Evolutionary conservation across 2,888 invertebrate species (phyloP).

Genomic region (Melanchra persicariae): DNA sequence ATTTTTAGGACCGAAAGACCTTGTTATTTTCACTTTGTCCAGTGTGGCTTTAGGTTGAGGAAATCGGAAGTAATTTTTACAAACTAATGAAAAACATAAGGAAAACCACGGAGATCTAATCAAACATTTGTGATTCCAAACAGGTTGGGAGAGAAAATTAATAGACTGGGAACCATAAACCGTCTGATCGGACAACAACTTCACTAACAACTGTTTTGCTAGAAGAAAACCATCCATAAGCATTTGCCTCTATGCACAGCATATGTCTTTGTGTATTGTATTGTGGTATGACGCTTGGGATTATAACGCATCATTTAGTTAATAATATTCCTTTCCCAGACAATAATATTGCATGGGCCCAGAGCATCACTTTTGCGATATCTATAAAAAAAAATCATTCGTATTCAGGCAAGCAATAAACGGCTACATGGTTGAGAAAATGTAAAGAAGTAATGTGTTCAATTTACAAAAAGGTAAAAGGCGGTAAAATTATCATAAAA

Average conservation of each 20-base stretch:
- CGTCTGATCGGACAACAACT: not conserved
- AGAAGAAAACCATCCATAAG: not conserved
- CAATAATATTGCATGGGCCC: not conserved
- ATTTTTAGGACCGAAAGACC: not conserved
- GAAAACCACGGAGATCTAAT: slow-evolving; percentile 32
- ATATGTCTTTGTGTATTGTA: not conserved
- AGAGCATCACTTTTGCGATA: not conserved
- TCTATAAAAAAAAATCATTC: not conserved
- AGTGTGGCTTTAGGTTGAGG: not conserved
- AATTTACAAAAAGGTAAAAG: slow-evolving; percentile 7
- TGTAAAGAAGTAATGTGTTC: not conserved
- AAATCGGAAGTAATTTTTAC: slow-evolving; percentile 15
- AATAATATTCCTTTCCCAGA: not conserved
- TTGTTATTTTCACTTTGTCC: not conserved
- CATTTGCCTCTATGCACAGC: no score
- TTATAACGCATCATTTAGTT: not conserved
- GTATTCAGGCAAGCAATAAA: not conserved
- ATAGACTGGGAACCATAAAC: not conserved
- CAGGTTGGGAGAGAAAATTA: slow-evolving; percentile 17
- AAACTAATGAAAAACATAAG: slow-evolving; percentile 15
- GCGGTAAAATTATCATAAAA: slow-evolving; percentile 4
- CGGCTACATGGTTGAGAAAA: not conserved
- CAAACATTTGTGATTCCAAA: slow-evolving; percentile 13
- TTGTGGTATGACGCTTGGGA: not conserved
- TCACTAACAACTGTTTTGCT: not conserved